A percentile compares a stretch with the other conserved stretches of the same genome.
Evolutionary conservation across 1,140 invertebrate genomes (phyloP).

Genomic region (Macrocentrus cingulum): DNA sequence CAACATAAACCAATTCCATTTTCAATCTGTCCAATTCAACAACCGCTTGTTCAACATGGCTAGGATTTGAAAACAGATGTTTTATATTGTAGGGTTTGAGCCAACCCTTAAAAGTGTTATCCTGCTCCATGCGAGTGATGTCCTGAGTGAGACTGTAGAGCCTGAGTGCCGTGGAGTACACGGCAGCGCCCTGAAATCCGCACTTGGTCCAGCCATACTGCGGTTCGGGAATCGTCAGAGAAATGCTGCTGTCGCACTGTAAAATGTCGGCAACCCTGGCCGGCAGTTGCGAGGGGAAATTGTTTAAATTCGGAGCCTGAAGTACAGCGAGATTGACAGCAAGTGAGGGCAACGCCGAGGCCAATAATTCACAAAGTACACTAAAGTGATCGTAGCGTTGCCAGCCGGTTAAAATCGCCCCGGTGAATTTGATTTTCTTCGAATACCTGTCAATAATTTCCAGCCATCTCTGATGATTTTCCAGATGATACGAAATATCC

Average conservation of each 20-base stretch:
- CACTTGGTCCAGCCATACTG: slow-evolving; percentile 55
- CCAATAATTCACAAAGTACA: slow-evolving; percentile 73
- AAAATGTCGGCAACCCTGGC: slow-evolving; percentile 36
- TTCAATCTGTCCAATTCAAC: slow-evolving; percentile 66
- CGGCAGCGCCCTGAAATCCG: slow-evolving; percentile 41
- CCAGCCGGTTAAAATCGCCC: slow-evolving; percentile 70
- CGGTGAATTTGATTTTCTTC: slow-evolving; percentile 61
- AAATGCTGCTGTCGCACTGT: slow-evolving; percentile 43
- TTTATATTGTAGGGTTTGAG: slow-evolving; percentile 78
- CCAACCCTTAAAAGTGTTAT: slow-evolving; percentile 66
- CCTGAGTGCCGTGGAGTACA: slow-evolving; percentile 44
- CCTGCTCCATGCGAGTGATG: slow-evolving; percentile 48
- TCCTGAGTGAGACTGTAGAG: slow-evolving; percentile 45
- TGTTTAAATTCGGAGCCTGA: slow-evolving; percentile 41
- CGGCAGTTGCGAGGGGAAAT: slow-evolving; percentile 41
- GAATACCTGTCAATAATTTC: slow-evolving; percentile 62
- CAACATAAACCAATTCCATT: slow-evolving; percentile 64
- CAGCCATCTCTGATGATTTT: slow-evolving; percentile 75
- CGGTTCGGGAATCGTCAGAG: slow-evolving; percentile 47
- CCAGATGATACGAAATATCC: slow-evolving; percentile 63
- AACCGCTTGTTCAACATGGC: slow-evolving; percentile 71
- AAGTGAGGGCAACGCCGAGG: slow-evolving; percentile 70
- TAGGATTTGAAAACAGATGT: slow-evolving; percentile 74
- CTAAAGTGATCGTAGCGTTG: slow-evolving; percentile 82
- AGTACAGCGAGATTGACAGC: slow-evolving; percentile 63